Conservation (phyloP, 1,140 invertebrate genomes). For the Gryllus bimaculatus region DNA sequence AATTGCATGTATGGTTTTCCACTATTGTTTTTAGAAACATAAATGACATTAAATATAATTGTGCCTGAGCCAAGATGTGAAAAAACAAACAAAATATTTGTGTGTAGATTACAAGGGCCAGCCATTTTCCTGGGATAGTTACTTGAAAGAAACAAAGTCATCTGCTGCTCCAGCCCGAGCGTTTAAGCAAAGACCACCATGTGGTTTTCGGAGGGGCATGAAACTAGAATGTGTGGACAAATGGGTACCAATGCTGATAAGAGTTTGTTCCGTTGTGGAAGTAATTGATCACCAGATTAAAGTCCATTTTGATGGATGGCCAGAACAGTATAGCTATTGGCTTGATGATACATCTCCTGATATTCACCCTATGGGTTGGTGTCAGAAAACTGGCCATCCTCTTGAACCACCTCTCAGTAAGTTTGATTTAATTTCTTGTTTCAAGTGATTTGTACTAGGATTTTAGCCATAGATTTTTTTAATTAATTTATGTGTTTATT, state of each 20-base stretch:
- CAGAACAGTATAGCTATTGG: constrained; percentile 76
- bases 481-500: constrained; percentile 1
- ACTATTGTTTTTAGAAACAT: no score
- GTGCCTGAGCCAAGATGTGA: no score
- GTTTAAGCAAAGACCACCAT: constrained; percentile 67
- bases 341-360: constrained; percentile 82
- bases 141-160: constrained; percentile 67
- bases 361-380: constrained; percentile 88
- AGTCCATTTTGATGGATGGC: constrained; percentile 88
- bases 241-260: constrained; percentile 67
- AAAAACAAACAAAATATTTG: neutral
- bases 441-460: neutral
- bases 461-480: neutral
- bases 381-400: constrained; percentile 74
- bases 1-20: no score
- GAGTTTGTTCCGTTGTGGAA: constrained; percentile 75
- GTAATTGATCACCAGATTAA: constrained; percentile 67
- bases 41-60: no score
- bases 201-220: constrained; percentile 79
- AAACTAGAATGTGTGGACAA: constrained; percentile 86
- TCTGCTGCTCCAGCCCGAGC: constrained; percentile 68
- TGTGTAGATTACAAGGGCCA: constrained; percentile 58
- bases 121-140: constrained; percentile 76
- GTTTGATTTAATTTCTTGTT: constrained; percentile 24
- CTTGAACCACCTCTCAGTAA: constrained; percentile 71